Base-by-base conservation (phyloP, 2,888 invertebrate genomes). In the Gymnosoma rotundatum region DNA sequence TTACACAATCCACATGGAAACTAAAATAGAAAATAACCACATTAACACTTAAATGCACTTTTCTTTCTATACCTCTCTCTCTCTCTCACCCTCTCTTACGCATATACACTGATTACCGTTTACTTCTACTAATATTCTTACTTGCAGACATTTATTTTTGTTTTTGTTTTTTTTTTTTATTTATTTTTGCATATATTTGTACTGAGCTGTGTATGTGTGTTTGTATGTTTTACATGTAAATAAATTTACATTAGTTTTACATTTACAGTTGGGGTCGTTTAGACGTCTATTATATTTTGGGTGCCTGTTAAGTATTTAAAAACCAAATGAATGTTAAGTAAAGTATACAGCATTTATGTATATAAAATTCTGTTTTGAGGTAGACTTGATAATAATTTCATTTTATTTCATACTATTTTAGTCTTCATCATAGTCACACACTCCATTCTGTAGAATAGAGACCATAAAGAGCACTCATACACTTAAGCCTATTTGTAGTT, bases 261-360 rank as follows among this genome's bases (percentile, higher is more conserved):
- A 42, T 42, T 10, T 42, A 20, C 54, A 7, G 36, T 9, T 42
- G n/a, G 50, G 12, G 50, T 20, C 60, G 21, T 48, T 9, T 42
- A 42, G 10, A 61, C 48, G 67, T 60, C 54, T 67, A 60, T 45
- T 72, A 25, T 36, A 25, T 32, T 76, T 21, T 32, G 70, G 61
- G 56, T 64, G 69, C 66, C 76, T 73, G 67, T 75, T 50, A 83
- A 67, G 67, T 83, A 83, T 83, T 79, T 83, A 76, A 79, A 79
- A 80, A 80, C 61, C 72, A 69, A 75, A 83, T 83, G 80, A 83
- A 83, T 83, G 75, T 80, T 76, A 69, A 83, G 61, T 66, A 75
- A 25, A 25, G 25, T 45, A 50, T 32, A 36, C 48, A 67, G 67
- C 20, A 42, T 76, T 32, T 38, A 25, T 50, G 50, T 76, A 38